Evolutionary conservation across 2,797 vertebrate genomes (phyloP).

Genomic region (Sternarchorhynchus goeldii): DNA sequence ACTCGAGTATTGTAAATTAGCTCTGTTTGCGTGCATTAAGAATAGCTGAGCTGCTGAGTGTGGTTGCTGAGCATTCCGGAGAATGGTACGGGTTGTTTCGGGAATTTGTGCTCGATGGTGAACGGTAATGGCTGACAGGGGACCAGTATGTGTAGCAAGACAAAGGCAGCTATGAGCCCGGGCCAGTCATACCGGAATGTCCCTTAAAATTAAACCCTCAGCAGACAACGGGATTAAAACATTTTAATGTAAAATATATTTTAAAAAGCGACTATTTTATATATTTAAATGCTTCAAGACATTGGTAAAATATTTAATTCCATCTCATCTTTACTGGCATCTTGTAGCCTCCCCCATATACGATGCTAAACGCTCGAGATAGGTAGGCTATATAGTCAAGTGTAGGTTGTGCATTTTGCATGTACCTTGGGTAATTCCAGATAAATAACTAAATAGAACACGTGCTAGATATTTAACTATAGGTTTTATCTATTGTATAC

Average conservation of each 20-base stretch:
- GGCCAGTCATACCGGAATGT: conserved; percentile 70
- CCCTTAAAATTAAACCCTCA: neutral
- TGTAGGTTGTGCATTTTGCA: too few relatives aligned
- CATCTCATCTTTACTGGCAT: neutral
- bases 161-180: conserved; percentile 74
- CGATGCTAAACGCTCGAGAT: neutral
- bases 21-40: neutral
- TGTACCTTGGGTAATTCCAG: too few relatives aligned
- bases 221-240: neutral
- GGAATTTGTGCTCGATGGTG: conserved; percentile 64
- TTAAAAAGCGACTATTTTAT: too few relatives aligned
- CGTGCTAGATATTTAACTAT: conserved; percentile 36
- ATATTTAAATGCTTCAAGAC: neutral
- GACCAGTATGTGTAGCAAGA: conserved; percentile 71
- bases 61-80: conserved; percentile 10
- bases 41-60: neutral
- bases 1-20: neutral
- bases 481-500: conserved; percentile 51
- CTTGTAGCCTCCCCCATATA: neutral
- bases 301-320: neutral
- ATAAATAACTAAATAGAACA: neutral
- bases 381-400: too few relatives aligned
- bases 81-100: conserved; percentile 42
- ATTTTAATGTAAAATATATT: too few relatives aligned
- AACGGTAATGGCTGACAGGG: conserved; percentile 78